These are phyloP conservation scores for Corythornis leucogaster DNA, from an alignment of 2,797 vertebrate genomes.

Conservation along the genomic window DNA sequence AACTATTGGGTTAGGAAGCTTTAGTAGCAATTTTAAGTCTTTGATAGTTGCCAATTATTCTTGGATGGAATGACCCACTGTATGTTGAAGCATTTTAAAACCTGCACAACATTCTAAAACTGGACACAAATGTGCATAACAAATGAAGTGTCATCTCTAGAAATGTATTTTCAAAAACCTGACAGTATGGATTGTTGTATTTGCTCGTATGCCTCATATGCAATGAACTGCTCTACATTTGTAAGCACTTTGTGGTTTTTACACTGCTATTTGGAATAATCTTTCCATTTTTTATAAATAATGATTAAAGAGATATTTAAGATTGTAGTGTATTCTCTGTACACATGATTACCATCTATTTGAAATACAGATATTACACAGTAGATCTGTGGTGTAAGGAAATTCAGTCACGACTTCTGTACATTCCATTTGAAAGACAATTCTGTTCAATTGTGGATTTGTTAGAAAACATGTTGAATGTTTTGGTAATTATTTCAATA, in stretches of 20 bases:
- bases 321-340: background rate
- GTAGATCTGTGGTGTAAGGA: background rate
- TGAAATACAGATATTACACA: background rate
- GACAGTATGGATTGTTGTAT: background rate
- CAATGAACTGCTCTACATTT: background rate
- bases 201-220: background rate
- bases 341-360: background rate
- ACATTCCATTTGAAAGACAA: background rate
- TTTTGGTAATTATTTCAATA: constrained; percentile 27
- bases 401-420: background rate
- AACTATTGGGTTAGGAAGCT: background rate
- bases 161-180: background rate
- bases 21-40: background rate
- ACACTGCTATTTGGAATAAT: background rate
- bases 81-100: background rate
- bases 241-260: constrained; percentile 26
- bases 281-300: background rate
- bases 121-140: background rate
- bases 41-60: background rate
- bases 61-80: background rate
- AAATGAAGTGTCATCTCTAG: background rate
- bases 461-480: background rate
- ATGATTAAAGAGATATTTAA: background rate
- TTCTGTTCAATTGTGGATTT: background rate
- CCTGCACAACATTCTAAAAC: background rate